Evolutionary conservation across 2,888 invertebrate species (phyloP), one percentile per base, ranked within the genome.

Genomic region (Nowickia ferox): DNA sequence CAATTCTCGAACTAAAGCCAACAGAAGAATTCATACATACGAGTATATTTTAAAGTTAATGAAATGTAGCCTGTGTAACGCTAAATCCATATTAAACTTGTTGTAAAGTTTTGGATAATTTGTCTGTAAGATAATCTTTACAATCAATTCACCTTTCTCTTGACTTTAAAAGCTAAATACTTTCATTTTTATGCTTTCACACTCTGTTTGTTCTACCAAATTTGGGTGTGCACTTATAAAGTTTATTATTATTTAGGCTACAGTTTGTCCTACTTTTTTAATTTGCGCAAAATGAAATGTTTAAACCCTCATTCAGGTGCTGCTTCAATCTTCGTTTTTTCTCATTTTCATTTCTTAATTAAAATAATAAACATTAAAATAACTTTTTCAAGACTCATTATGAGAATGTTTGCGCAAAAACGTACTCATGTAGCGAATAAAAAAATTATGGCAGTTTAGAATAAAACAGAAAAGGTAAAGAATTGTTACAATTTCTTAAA

Each of bases 361-460:
- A 82, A 82, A 75, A 81, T 61, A 61, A 75, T 51, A 61, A 71
- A 79, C 61, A 72, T 69, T 46, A 79, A 63, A 22, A 1, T 55
- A 63, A 71, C 68, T 69, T 78, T 68, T 59, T 15, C 57, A 38
- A 53, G 46, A 63, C 53, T 65, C 44, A 63, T 79, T 46, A 79
- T 63, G 79, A 38, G 63, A 65, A 63, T 53, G 40, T 55, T 79
- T 55, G 38, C 42, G 19, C 55, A 44, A 63, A 42, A 42, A 51
- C 17, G 22, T 38, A 19, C 44, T 38, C 17, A 40, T 44, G 13
- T 30, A 46, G 17, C 30, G 22, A 51, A 77, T 22, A 22, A 42
- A 68, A 77, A 57, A 1, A 6, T 57, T 8, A 22, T 57, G 40
- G 38, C 19, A 57, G 68, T 40, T 78, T 57, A 6, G 5, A 57